Percentiles rank a stretch among this genome's conserved stretches.
phyloP scores from a whole-genome alignment of 1,140 invertebrate genomes.

The Catajapyx aquilonaris region DNA sequence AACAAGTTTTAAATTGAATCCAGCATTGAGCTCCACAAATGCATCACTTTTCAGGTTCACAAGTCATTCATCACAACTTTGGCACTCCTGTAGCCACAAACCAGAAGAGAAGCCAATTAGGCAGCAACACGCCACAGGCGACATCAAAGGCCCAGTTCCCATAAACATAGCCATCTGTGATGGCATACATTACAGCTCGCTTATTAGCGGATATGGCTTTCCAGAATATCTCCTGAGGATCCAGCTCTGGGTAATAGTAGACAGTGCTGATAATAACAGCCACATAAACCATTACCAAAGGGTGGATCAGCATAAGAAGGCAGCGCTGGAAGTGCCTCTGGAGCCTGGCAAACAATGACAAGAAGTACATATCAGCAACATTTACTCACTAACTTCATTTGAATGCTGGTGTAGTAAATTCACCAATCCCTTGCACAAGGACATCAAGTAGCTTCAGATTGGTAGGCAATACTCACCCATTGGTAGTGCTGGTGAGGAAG shows the following conservation, averaged over 20 bases:
- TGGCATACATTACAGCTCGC: slow-evolving; percentile 50
- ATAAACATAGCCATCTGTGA: slow-evolving; percentile 59
- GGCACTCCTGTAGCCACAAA: too few species aligned
- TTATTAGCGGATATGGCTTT: slow-evolving; percentile 40
- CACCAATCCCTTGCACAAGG: too few species aligned
- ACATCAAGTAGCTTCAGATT: too few species aligned
- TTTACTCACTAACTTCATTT: too few species aligned
- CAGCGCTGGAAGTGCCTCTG: slow-evolving; percentile 21
- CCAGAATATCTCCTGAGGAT: slow-evolving; percentile 20
- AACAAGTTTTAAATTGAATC: too few species aligned
- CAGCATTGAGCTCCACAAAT: too few species aligned
- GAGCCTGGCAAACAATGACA: slow-evolving; percentile 20
- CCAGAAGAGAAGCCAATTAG: slow-evolving; percentile 39
- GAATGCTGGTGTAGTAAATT: too few species aligned
- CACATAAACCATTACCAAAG: slow-evolving; percentile 34
- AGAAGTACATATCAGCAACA: too few species aligned
- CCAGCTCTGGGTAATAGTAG: slow-evolving; percentile 31
- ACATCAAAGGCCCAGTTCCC: slow-evolving; percentile 40
- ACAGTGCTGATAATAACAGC: slow-evolving; percentile 35
- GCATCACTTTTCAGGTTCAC: too few species aligned
- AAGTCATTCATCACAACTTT: too few species aligned
- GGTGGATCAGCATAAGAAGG: slow-evolving; percentile 43
- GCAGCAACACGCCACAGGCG: slow-evolving; percentile 29
- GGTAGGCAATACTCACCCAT: too few species aligned
- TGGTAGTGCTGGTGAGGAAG: too few species aligned